A percentile compares a stretch with the other conserved stretches of the same genome.
Conservation (phyloP, 1,140 invertebrate genomes). For the Tachypleus tridentatus region DNA sequence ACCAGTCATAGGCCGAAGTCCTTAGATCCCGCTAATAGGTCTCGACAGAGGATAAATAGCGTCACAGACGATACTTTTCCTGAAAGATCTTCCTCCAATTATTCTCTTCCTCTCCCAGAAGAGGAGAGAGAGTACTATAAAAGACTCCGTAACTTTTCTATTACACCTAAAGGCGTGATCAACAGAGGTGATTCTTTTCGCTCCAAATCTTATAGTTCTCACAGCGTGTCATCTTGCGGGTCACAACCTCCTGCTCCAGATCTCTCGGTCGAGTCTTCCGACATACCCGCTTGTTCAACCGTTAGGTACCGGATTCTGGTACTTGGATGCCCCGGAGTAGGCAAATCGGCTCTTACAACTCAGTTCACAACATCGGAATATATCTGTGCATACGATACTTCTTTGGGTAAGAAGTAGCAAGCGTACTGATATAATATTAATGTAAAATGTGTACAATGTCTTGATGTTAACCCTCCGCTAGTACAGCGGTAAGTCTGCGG, state of each 20-base stretch:
- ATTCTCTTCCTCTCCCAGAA: conserved; percentile 12
- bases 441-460: too few relatives aligned
- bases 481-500: too few relatives aligned
- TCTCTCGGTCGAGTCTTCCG: too few relatives aligned
- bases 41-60: conserved; percentile 20
- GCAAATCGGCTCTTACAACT: conserved; percentile 75
- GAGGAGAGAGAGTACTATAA: conserved; percentile 32
- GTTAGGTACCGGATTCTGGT: conserved; percentile 57
- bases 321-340: conserved; percentile 71
- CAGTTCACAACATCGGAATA: conserved; percentile 93
- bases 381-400: conserved; percentile 79
- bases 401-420: conserved; percentile 36
- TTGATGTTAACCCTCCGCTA: too few relatives aligned
- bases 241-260: too few relatives aligned
- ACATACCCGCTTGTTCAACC: too few relatives aligned
- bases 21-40: conserved; percentile 17
- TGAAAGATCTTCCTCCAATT: conserved; percentile 12
- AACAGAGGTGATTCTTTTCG: conserved; percentile 55
- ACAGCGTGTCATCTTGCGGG: conserved; percentile 52
- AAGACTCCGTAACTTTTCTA: conserved; percentile 72
- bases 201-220: conserved; percentile 40
- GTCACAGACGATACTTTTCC: conserved; percentile 17
- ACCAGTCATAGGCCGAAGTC: conserved; percentile 21
- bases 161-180: conserved; percentile 69
- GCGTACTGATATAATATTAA: neutral